Evolutionary conservation across 2,797 vertebrate genomes (phyloP).

Genomic region (Diceros bicornis): DNA sequence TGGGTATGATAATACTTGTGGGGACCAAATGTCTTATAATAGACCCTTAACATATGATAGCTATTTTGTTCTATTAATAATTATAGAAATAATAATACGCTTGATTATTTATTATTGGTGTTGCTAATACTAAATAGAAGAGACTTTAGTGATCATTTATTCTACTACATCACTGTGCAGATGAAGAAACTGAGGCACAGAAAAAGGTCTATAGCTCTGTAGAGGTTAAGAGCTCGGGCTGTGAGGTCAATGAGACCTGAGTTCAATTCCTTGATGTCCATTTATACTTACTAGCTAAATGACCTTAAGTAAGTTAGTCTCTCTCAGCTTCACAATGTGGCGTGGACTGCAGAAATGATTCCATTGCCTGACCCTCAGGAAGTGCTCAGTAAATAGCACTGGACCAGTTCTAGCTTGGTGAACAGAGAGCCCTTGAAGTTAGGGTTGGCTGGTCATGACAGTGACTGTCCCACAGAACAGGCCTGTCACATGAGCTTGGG

Average conservation of each 20-base stretch:
- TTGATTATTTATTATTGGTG: slow-evolving; percentile 28
- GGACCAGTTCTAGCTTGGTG: background rate
- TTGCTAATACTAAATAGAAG: slow-evolving; percentile 45
- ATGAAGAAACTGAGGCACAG: background rate
- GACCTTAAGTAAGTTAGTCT: background rate
- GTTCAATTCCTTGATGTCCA: background rate
- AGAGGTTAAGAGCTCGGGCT: slow-evolving; percentile 33
- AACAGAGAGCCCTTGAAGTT: background rate
- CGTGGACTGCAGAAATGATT: background rate
- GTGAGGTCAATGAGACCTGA: background rate
- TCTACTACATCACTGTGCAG: background rate
- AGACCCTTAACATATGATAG: slow-evolving; percentile 13
- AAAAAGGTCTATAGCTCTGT: background rate
- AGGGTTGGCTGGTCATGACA: background rate
- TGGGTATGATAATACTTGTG: background rate
- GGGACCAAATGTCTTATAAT: background rate
- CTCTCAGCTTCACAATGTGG: background rate
- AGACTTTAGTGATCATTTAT: slow-evolving; percentile 31
- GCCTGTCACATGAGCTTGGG: background rate
- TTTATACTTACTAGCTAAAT: slow-evolving; percentile 2
- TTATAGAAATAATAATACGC: slow-evolving; percentile 33
- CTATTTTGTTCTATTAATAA: slow-evolving; percentile 43
- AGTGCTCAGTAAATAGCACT: background rate
- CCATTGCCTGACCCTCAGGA: background rate
- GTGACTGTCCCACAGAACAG: background rate